These are phyloP conservation scores for Andrena bucephala DNA, from an alignment of 2,888 invertebrate genomes.

Conservation along the genomic window DNA sequence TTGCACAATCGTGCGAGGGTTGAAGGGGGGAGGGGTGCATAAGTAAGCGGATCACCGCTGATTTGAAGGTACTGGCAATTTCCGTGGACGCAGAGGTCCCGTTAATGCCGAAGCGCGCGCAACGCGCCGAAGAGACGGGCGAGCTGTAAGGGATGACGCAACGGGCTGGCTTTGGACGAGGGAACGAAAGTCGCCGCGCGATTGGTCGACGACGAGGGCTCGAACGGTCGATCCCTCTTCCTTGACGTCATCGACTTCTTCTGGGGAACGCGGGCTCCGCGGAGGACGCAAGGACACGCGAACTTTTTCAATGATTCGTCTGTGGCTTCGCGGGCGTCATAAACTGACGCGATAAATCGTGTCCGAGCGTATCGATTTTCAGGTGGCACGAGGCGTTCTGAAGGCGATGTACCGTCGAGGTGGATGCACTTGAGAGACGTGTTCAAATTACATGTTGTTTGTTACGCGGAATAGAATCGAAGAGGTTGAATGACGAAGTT, in stretches of 20 bases:
- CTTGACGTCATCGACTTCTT: conserved; percentile 62
- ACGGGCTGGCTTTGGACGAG: conserved; percentile 44
- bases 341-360: neutral
- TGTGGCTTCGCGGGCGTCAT: neutral
- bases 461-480: no score
- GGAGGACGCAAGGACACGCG: neutral
- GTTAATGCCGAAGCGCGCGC: conserved; percentile 1
- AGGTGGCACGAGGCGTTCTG: no score
- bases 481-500: no score
- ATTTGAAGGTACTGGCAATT: neutral
- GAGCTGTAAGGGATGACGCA: conserved; percentile 63
- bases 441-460: no score
- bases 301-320: conserved; percentile 24
- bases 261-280: conserved; percentile 7
- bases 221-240: conserved; percentile 79
- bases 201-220: conserved; percentile 79
- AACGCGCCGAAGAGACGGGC: neutral
- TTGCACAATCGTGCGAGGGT: neutral
- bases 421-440: no score
- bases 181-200: conserved; percentile 61
- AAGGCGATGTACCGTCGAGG: no score
- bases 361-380: neutral
- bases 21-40: neutral
- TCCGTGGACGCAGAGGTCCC: neutral
- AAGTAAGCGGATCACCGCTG: neutral